Evolutionary conservation across 2,888 invertebrate genomes (phyloP), one percentile per base, ranked within the genome.

Genomic region (Diarsia mendica): DNA sequence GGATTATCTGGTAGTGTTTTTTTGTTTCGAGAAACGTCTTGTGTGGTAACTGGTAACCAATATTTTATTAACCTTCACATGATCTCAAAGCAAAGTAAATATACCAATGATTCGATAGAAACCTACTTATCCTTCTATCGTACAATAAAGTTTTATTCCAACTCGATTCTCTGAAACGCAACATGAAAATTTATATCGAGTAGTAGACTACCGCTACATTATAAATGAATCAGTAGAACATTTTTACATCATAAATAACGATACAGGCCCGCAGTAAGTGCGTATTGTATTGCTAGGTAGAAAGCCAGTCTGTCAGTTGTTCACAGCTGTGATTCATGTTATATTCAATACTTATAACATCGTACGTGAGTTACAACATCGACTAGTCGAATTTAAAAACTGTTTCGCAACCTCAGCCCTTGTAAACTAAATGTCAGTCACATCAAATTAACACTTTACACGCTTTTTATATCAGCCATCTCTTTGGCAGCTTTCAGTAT

Each of bases 371-470:
- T 92, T 91, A 89, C 91, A 83, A 88, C 92, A 93, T 87, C 78
- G 87, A 85, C 89, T 85, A 82, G 85, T 87, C 86, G 86, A 91
- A 91, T 92, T 90, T 82, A 89, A 88, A 90, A 88, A 87, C 79
- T 46, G 72, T 94, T 93, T 93, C 92, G 90, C 90, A 95, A 94
- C 74, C 70, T 65, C 79, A 89, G 86, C 88, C 89, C 90, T 92
- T 91, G 91, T 94, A 93, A 94, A 95, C 93, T 92, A 90, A 91
- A 91, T 91, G 90, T 92, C 93, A 91, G 87, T 92, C 92, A 90
- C 86, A 85, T 83, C 87, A 69, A 84, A 86, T 87, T 76, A 79
- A 83, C 85, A 87, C 85, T 87, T 80, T 84, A 84, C 84, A 88
- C 84, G 82, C 84, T 86, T 86, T 90, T 91, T 92, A 92, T 94